These are phyloP conservation scores for Sardinella longiceps DNA, from an alignment of 2,797 vertebrate species.

Conservation along the genomic window DNA sequence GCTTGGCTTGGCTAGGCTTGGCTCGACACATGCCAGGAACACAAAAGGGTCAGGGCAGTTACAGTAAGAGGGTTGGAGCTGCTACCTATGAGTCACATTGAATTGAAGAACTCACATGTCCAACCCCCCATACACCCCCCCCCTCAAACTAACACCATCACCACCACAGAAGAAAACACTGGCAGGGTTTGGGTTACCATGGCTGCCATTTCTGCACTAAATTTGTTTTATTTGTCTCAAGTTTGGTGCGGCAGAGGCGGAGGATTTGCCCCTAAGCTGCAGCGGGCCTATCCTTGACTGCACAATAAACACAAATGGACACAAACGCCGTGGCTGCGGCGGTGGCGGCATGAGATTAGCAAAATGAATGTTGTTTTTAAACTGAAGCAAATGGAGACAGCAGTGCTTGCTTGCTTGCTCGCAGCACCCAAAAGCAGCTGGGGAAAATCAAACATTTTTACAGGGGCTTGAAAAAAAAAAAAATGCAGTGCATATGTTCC, in stretches of 20 bases:
- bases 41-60: neutral
- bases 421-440: constrained; percentile 14
- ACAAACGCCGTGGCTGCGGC: neutral
- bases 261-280: constrained; percentile 16
- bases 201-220: neutral
- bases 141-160: neutral
- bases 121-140: neutral
- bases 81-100: constrained; percentile 4
- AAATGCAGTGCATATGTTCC: neutral
- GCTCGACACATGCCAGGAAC: neutral
- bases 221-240: constrained; percentile 26
- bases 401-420: neutral
- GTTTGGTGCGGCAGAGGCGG: neutral
- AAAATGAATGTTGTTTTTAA: constrained; percentile 19
- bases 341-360: neutral
- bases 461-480: neutral
- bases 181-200: constrained; percentile 18
- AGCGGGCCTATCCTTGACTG: neutral
- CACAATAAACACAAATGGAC: neutral
- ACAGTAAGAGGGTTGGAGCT: constrained; percentile 11
- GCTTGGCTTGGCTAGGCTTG: constrained; percentile 5
- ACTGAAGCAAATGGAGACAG: neutral
- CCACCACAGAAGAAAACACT: constrained; percentile 11
- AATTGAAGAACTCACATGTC: neutral
- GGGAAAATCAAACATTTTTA: constrained; percentile 5